These are phyloP conservation scores for Euglossa dilemma DNA, from an alignment of 1,140 invertebrate species.

Conservation along the genomic window DNA sequence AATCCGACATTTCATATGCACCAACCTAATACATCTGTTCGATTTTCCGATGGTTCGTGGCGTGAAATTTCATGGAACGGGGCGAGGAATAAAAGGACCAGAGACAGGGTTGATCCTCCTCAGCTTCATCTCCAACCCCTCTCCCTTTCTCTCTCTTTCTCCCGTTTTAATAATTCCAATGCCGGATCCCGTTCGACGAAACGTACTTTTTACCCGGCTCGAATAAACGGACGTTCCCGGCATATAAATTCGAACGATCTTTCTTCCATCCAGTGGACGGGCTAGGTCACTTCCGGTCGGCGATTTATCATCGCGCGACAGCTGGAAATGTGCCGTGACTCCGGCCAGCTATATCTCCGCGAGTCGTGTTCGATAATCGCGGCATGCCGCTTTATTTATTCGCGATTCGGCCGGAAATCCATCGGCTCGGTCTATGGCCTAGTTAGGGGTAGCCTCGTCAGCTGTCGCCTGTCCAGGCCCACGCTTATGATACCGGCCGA, in stretches of 20 bases:
- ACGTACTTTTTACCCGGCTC: background rate
- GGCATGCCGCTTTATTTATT: conserved; percentile 34
- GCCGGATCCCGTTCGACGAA: background rate
- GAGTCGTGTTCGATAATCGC: conserved; percentile 22
- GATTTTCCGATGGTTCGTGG: no score
- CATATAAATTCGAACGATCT: background rate
- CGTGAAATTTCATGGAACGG: no score
- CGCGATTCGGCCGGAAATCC: conserved; percentile 29
- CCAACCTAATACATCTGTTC: no score
- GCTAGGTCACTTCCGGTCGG: conserved; percentile 10
- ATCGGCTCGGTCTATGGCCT: conserved; percentile 12
- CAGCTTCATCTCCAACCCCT: no score
- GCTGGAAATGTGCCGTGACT: conserved; percentile 6
- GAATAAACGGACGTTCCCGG: background rate
- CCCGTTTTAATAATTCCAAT: background rate
- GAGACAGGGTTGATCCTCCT: no score
- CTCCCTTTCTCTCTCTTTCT: no score
- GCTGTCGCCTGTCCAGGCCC: no score
- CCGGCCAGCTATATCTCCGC: background rate
- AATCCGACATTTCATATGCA: no score
- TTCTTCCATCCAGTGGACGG: background rate
- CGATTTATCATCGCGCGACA: conserved; percentile 46
- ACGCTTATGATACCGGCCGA: background rate
- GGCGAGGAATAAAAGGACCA: no score
- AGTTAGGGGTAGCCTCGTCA: conserved; percentile 11